These are phyloP conservation scores for Coregonus clupeaformis DNA, from an alignment of 2,113 vertebrate species.

Conservation along the genomic window DNA sequence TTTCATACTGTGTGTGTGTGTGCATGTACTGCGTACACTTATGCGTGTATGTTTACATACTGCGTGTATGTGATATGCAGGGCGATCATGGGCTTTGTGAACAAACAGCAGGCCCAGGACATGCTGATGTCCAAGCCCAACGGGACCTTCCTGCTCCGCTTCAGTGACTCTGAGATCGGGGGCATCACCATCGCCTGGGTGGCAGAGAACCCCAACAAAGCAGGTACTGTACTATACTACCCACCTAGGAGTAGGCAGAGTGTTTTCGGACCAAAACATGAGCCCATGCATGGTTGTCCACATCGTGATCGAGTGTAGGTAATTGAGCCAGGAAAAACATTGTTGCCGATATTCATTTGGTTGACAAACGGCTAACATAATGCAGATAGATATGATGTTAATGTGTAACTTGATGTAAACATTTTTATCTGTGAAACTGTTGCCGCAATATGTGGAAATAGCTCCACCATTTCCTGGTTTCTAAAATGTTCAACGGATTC, in stretches of 20 bases:
- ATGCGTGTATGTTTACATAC: background rate
- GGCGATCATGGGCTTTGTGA: conserved; percentile 94
- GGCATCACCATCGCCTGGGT: conserved; percentile 97
- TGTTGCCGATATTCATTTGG: background rate
- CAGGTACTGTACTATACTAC: conserved; percentile 52
- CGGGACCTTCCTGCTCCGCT: conserved; percentile 92
- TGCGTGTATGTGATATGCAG: conserved; percentile 60
- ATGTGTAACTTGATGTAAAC: too few relatives aligned
- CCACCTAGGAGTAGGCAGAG: background rate
- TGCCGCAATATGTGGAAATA: too few relatives aligned
- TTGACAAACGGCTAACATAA: background rate
- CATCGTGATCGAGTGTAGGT: background rate
- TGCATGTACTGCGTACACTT: background rate
- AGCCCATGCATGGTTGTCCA: background rate
- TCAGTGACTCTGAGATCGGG: conserved; percentile 95
- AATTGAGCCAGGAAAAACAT: background rate
- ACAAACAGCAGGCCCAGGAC: conserved; percentile 95
- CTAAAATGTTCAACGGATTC: too few relatives aligned
- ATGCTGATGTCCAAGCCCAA: conserved; percentile 93
- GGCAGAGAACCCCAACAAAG: conserved; percentile 79
- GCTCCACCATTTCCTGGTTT: too few relatives aligned
- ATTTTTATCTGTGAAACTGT: too few relatives aligned
- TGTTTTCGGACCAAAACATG: background rate
- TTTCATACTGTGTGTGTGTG: background rate
- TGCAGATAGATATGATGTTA: too few relatives aligned